Base-by-base conservation (phyloP, 2,113 vertebrate species). In the Orthonyx spaldingii region DNA sequence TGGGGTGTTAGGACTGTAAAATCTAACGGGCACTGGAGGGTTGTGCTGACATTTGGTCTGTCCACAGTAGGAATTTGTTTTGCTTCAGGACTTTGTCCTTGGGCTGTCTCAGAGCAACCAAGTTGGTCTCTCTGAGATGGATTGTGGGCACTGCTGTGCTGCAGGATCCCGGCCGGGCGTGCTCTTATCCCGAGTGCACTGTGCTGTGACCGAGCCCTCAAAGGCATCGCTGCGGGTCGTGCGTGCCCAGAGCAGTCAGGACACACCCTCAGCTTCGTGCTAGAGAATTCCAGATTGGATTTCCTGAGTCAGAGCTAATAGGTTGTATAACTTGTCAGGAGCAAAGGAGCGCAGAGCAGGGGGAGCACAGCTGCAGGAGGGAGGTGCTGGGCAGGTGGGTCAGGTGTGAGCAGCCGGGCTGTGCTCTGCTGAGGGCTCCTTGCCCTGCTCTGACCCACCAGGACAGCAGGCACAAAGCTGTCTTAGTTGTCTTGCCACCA, bases 161-260 rank as follows among this genome's bases (percentile, higher is more conserved):
- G 32, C 16, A 14, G 65, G 69, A 1, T 70, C 10, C 27, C 20
- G 2, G 7, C 18, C 6, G 24, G 26, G 24, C 27, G 18, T 6
- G 30, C 35, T 24, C n/a, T 2, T 6, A 0, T 6, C 3, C 33
- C 1, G 1, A 1, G 8, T 2, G 17, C 41, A 1, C 27, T 3
- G 10, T 4, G 50, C 59, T n/a, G 55, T 15, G 30, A 13, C 22
- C 0, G 0, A 3, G 10, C 17, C 64, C 27, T 70, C 10, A 1
- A 1, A 20, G 44, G 20, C 33, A 16, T 11, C 21, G 1, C 28
- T 3, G 17, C 47, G 16, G 47, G 7, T 10, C 0, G 0, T 8
- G 30, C 3, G 2, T 26, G 22, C 63, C 74, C 35, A 6, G 16
- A 77, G 11, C 24, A 3, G 24, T 35, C 6, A 6, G 63, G 20